A percentile compares a stretch with the other conserved stretches of the same genome.
These are phyloP conservation scores for Protonemura montana DNA, from an alignment of 2,888 invertebrate species.

Conservation along the genomic window DNA sequence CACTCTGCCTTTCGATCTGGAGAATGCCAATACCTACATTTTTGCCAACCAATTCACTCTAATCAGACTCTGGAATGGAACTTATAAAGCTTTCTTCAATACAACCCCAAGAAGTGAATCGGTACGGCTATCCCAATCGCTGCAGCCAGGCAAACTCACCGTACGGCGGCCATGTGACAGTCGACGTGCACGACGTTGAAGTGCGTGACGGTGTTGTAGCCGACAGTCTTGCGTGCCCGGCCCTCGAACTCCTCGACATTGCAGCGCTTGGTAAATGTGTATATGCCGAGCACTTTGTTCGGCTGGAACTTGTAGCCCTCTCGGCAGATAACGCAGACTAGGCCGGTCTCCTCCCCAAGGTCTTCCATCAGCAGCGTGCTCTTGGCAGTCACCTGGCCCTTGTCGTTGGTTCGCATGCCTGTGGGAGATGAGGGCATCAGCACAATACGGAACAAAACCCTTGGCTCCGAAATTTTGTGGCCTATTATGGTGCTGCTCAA, in stretches of 20 bases:
- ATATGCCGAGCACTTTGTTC: slow-evolving; percentile 92
- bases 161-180: slow-evolving; percentile 96
- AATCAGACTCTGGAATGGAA: too few relatives aligned
- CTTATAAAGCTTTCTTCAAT: too few relatives aligned
- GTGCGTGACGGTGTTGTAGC: slow-evolving; percentile 95
- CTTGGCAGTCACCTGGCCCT: slow-evolving; percentile 88
- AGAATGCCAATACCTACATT: too few relatives aligned
- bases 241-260: slow-evolving; percentile 92
- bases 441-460: too few relatives aligned
- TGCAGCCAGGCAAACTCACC: slow-evolving; percentile 60
- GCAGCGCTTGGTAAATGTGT: slow-evolving; percentile 95
- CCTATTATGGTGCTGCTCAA: too few relatives aligned
- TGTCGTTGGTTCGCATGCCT: slow-evolving; percentile 95
- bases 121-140: too few relatives aligned
- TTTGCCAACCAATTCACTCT: too few relatives aligned
- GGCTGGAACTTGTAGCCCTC: slow-evolving; percentile 98
- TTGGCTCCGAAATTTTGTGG: too few relatives aligned
- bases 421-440: not conserved
- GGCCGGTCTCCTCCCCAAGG: slow-evolving; percentile 92
- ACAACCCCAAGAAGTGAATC: too few relatives aligned
- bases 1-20: too few relatives aligned
- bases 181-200: slow-evolving; percentile 98
- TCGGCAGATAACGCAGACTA: slow-evolving; percentile 96
- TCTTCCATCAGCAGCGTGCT: slow-evolving; percentile 93
- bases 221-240: slow-evolving; percentile 85